Conservation (phyloP, 2,888 invertebrate genomes). For the Apamea monoglypha region DNA sequence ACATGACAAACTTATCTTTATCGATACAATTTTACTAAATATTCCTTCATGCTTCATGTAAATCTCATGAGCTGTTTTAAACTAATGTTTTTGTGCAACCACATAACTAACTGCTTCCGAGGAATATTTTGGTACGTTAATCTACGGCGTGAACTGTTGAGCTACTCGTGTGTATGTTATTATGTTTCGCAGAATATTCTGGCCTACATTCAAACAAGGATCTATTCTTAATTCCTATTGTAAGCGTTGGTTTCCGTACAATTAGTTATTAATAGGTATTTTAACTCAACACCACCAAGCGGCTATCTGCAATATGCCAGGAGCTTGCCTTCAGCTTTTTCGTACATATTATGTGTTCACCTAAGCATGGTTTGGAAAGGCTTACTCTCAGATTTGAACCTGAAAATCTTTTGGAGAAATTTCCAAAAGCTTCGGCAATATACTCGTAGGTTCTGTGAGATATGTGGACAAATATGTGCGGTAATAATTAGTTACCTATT, state of each 20-base stretch:
- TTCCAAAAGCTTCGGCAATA: neutral
- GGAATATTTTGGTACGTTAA: conserved; percentile 21
- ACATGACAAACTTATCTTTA: too few species aligned
- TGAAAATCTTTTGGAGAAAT: neutral
- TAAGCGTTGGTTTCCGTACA: neutral
- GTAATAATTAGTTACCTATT: too few species aligned
- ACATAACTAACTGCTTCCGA: neutral
- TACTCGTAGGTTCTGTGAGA: too few species aligned
- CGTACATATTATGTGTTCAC: neutral
- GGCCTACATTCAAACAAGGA: conserved; percentile 47
- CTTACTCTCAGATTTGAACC: neutral
- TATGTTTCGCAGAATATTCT: conserved; percentile 40
- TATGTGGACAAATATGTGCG: too few species aligned
- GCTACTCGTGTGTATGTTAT: conserved; percentile 24
- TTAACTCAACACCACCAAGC: neutral
- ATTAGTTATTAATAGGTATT: neutral
- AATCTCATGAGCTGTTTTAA: neutral
- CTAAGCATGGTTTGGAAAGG: neutral
- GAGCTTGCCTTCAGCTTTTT: neutral
- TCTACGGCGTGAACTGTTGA: neutral
- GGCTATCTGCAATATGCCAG: neutral
- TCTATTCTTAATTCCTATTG: conserved; percentile 23
- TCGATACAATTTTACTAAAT: too few species aligned
- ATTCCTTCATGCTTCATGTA: too few species aligned
- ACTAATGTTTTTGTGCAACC: conserved; percentile 11